Evolutionary conservation across 2,113 vertebrate species (phyloP).

Genomic region (Caranx melampygus): DNA sequence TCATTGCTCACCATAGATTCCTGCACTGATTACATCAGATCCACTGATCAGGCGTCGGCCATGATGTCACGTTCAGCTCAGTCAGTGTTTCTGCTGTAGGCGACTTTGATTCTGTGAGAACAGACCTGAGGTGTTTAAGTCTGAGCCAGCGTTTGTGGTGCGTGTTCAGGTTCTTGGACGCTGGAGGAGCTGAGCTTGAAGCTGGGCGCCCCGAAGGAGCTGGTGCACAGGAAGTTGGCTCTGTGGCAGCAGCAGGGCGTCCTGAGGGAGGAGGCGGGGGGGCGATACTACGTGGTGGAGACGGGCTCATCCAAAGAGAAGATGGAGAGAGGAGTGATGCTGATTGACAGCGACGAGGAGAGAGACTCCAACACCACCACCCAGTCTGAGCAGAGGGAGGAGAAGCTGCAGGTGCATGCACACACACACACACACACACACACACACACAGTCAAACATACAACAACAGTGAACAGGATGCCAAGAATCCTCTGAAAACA

Average conservation of each 20-base stretch:
- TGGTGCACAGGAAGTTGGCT: conserved; percentile 91
- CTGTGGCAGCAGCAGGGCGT: conserved; percentile 98
- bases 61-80: too few species aligned
- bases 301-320: conserved; percentile 90
- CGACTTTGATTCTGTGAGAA: too few species aligned
- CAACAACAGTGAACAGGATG: not conserved
- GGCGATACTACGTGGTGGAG: conserved; percentile 91
- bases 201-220: conserved; percentile 89
- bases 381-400: conserved; percentile 97
- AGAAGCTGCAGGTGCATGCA: conserved; percentile 92
- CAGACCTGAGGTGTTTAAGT: too few species aligned
- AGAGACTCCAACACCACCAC: conserved; percentile 97
- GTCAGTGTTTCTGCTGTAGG: too few species aligned
- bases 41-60: too few species aligned
- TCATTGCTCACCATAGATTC: too few species aligned
- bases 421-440: not conserved
- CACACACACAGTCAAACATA: not conserved
- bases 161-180: conserved; percentile 86
- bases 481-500: not conserved
- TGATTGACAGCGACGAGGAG: conserved; percentile 96
- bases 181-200: conserved; percentile 91
- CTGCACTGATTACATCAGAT: too few species aligned
- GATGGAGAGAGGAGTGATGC: conserved; percentile 88
- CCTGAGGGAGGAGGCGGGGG: conserved; percentile 89
- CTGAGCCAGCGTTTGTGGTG: not conserved